Evolutionary conservation across 2,888 invertebrate genomes (phyloP).

Genomic region (Drosophila eohydei): DNA sequence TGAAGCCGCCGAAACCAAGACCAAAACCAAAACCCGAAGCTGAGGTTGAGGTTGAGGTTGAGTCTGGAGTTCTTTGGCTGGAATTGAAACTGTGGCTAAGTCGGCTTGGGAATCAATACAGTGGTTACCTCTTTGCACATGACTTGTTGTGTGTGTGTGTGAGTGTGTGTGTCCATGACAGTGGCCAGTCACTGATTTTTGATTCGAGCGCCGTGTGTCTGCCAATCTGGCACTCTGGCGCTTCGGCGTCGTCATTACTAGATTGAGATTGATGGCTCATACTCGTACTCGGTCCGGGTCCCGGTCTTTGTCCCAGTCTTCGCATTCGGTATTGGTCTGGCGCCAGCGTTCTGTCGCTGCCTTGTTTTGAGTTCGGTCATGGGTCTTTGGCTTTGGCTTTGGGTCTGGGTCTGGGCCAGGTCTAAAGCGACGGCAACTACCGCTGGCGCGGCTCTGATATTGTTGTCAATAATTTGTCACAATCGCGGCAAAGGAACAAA

Average conservation of each 20-base stretch:
- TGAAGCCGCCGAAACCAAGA: conserved; percentile 44
- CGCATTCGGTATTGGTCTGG: conserved; percentile 35
- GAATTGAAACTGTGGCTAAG: conserved; percentile 15
- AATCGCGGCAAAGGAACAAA: conserved; percentile 79
- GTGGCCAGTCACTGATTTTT: conserved; percentile 56
- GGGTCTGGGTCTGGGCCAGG: conserved; percentile 34
- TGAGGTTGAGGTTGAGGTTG: conserved; percentile 35
- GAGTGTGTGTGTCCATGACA: conserved; percentile 27
- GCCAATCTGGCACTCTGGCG: conserved; percentile 67
- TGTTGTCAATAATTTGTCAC: conserved; percentile 84
- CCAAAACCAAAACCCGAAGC: background rate
- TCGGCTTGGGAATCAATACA: conserved; percentile 60
- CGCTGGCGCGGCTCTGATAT: conserved; percentile 48
- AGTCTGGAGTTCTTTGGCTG: conserved; percentile 11
- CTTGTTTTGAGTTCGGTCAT: conserved; percentile 20
- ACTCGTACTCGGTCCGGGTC: conserved; percentile 39
- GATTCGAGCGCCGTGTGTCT: conserved; percentile 49
- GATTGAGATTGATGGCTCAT: conserved; percentile 76
- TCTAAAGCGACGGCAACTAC: conserved; percentile 23
- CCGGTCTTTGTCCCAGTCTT: conserved; percentile 17
- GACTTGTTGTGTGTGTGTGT: conserved; percentile 10
- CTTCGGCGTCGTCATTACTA: conserved; percentile 72
- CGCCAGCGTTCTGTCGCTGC: conserved; percentile 59
- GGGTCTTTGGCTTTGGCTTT: background rate
- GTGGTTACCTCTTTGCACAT: conserved; percentile 17